These are phyloP conservation scores for Drosophila mettleri DNA, from an alignment of 2,888 invertebrate genomes.

Conservation along the genomic window DNA sequence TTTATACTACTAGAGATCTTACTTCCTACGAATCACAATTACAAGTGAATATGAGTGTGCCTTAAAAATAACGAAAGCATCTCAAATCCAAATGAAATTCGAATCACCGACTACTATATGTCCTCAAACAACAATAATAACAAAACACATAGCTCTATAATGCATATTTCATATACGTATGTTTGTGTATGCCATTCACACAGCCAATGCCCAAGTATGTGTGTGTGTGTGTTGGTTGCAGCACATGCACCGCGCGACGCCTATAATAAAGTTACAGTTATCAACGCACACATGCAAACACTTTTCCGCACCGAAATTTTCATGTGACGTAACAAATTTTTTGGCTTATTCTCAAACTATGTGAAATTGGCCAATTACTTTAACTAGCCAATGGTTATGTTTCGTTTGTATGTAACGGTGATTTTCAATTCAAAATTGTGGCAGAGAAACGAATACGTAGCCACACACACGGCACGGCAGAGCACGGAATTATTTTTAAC, in stretches of 20 bases:
- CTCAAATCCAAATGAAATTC: constrained; percentile 32
- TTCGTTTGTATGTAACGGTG: constrained; percentile 34
- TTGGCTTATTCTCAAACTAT: constrained; percentile 15
- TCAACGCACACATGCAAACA: constrained; percentile 20
- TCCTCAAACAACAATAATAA: constrained; percentile 23
- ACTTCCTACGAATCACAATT: constrained; percentile 77
- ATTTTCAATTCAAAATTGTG: constrained; percentile 40
- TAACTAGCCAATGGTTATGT: constrained; percentile 4
- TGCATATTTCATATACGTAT: background rate
- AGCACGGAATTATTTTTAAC: constrained; percentile 54
- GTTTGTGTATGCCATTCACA: background rate
- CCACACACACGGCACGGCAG: constrained; percentile 32
- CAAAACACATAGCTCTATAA: constrained; percentile 1
- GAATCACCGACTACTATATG: constrained; percentile 49
- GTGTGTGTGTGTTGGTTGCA: constrained; percentile 5
- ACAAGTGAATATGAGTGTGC: constrained; percentile 60
- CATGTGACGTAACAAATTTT: constrained; percentile 58
- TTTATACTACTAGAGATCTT: constrained; percentile 73
- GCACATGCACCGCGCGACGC: constrained; percentile 41
- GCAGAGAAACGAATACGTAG: constrained; percentile 28
- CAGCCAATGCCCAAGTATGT: background rate
- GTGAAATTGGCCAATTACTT: constrained; percentile 9
- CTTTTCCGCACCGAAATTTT: constrained; percentile 52
- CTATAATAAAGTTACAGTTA: constrained; percentile 35
- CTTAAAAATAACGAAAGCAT: constrained; percentile 40